These are phyloP conservation scores for Theodoxus fluviatilis DNA, from an alignment of 2,888 invertebrate species.

Conservation along the genomic window DNA sequence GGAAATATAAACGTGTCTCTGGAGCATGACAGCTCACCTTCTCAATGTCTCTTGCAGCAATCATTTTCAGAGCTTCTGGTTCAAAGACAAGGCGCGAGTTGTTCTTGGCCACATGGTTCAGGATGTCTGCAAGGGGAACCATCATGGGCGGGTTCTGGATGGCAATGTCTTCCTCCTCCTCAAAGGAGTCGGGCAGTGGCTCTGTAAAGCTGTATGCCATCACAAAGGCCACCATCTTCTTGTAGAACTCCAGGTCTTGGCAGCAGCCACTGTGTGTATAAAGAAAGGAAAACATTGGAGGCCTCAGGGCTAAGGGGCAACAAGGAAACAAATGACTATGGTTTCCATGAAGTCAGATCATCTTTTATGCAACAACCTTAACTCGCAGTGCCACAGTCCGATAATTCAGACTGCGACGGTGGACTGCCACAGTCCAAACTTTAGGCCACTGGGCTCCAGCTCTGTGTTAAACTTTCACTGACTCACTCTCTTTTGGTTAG, in stretches of 20 bases:
- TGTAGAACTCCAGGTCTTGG: constrained; percentile 56
- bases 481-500: no score
- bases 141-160: constrained; percentile 58
- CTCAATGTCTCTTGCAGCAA: constrained; percentile 50
- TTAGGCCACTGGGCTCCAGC: no score
- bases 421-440: no score
- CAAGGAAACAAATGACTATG: not conserved
- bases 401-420: no score
- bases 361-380: no score
- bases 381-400: no score
- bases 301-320: not conserved
- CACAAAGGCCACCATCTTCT: constrained; percentile 64
- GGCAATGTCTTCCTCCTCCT: constrained; percentile 43
- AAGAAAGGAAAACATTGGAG: not conserved
- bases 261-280: constrained; percentile 34
- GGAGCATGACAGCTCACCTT: no score
- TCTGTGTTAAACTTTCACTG: no score
- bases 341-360: not conserved
- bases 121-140: constrained; percentile 65
- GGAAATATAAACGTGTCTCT: not conserved
- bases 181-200: constrained; percentile 35
- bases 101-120: constrained; percentile 63
- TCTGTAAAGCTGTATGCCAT: constrained; percentile 67
- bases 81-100: constrained; percentile 63
- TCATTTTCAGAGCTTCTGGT: constrained; percentile 58